Percentiles rank a stretch among this genome's conserved stretches.
phyloP scores from a whole-genome alignment of 2,888 invertebrate genomes.

The Eretmocerus hayati region DNA sequence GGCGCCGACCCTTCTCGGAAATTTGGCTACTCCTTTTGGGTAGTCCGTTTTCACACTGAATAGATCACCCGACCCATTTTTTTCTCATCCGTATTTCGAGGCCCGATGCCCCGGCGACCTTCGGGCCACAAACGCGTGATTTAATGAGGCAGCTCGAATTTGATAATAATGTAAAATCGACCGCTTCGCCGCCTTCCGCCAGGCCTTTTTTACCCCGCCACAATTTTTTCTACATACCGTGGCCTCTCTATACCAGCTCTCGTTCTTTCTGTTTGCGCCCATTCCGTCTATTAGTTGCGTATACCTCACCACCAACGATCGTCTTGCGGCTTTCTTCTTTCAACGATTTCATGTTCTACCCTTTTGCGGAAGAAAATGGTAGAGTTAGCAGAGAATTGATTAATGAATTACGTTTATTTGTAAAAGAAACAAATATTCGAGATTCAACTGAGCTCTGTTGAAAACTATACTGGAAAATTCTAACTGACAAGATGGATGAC shows the following conservation, averaged over 20 bases:
- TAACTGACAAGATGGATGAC: no score
- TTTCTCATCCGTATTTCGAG: neutral
- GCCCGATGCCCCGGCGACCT: neutral
- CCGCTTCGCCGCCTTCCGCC: neutral
- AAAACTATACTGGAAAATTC: no score
- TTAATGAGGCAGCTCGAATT: slow-evolving; percentile 15
- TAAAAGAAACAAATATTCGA: no score
- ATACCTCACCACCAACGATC: neutral
- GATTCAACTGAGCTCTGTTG: no score
- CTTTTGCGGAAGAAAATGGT: neutral
- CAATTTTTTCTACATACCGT: neutral
- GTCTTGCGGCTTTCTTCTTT: neutral
- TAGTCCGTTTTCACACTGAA: slow-evolving; percentile 22
- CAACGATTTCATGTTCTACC: neutral
- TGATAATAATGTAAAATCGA: slow-evolving; percentile 18
- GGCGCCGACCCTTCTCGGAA: slow-evolving; percentile 23
- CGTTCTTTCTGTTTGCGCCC: neutral
- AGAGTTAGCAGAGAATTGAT: no score
- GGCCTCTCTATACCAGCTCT: neutral
- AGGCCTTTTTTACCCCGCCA: neutral
- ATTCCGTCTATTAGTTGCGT: neutral
- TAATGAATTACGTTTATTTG: no score
- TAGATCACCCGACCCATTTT: slow-evolving; percentile 1
- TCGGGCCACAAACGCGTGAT: slow-evolving; percentile 7
- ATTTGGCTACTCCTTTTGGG: slow-evolving; percentile 2